Base-by-base conservation (phyloP, 2,888 invertebrate genomes). In the Macaria liturata region DNA sequence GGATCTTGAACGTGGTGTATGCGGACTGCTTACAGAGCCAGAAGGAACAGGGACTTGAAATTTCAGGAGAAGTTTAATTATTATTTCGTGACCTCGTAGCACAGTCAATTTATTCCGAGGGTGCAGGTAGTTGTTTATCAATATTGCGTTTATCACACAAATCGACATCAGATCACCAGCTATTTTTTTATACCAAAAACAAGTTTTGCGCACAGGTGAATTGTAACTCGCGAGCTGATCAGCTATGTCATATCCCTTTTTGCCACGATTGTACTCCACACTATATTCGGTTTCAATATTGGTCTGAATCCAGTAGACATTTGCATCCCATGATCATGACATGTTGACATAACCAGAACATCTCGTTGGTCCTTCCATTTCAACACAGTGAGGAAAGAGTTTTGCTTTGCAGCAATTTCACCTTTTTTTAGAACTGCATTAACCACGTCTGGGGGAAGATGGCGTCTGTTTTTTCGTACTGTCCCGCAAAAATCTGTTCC, bases 121-220 rank as follows among this genome's bases (percentile, higher is more conserved):
- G 5, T 39, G 5, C 8, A 39, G 39, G 39, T 39, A 1, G 5
- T 63, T 63, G 39, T 60, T 46, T 53, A 64, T 61, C 43, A 64
- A 49, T 30, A 61, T 53, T 32, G 57, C 47, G 46, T 64, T 64
- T n/a, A 62, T 46, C 7, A 65, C 54, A 44, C 52, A 20, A 40
- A 57, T 52, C 39, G 59, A 43, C 39, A 62, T 39, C 50, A 62
- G 44, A 49, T 65, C 61, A 8, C 30, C 49, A 30, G 59, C 62
- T 8, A 62, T 49, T 45, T 62, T 62, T 59, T 65, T 65, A 53
- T 65, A 62, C 60, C 65, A 62, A 39, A 60, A 40, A n/a, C 40
- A 45, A 45, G 65, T 58, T 60, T 65, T 61, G 30, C 62, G 40
- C 9, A 61, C 50, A 32, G 62, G 66, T 30, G 51, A 54, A 47